phyloP scores from a whole-genome alignment of 2,888 invertebrate genomes.

The Busseola fusca region DNA sequence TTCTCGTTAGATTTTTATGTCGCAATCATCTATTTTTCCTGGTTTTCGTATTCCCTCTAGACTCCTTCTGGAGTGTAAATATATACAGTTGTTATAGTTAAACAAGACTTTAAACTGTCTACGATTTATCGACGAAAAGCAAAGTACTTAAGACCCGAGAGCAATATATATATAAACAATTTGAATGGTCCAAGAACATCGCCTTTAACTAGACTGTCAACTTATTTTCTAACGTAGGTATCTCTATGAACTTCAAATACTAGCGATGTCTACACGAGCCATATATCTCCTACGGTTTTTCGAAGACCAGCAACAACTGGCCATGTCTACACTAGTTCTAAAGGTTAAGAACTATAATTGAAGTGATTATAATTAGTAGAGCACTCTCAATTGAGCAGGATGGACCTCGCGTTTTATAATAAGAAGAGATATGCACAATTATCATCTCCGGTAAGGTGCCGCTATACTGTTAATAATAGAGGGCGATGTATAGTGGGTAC shows the following conservation, averaged over 20 bases:
- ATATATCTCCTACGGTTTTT: too few species aligned
- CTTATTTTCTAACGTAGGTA: neutral
- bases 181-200: neutral
- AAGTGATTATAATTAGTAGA: slow-evolving; percentile 33
- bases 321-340: neutral
- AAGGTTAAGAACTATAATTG: slow-evolving; percentile 46
- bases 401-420: slow-evolving; percentile 46
- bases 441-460: slow-evolving; percentile 54
- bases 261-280: neutral
- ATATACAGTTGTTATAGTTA: neutral
- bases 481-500: slow-evolving; percentile 60
- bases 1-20: neutral
- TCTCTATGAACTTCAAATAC: neutral
- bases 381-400: slow-evolving; percentile 38
- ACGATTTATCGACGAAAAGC: neutral
- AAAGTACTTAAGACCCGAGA: neutral
- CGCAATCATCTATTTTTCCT: neutral
- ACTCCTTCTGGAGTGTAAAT: neutral
- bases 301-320: too few species aligned
- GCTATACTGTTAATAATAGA: slow-evolving; percentile 69
- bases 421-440: slow-evolving; percentile 50
- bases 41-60: neutral
- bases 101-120: slow-evolving; percentile 3
- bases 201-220: neutral
- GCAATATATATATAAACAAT: neutral